Evolutionary conservation across 2,888 invertebrate species (phyloP), one percentile per base, ranked within the genome.

Genomic region (Rotaria socialis): DNA sequence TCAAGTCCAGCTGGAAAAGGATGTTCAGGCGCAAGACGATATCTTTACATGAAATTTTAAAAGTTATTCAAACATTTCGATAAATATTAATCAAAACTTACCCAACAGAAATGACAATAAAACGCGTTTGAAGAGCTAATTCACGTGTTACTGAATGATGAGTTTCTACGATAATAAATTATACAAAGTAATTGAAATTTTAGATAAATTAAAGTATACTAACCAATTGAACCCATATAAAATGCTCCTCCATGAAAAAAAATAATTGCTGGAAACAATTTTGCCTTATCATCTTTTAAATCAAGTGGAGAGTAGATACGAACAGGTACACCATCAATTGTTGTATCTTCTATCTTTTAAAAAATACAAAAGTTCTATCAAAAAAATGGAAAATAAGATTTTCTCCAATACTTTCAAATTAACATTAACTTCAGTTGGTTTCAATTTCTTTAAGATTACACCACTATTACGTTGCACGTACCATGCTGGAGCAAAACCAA

Each of bases 11-110:
- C 85, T 74, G 86, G 86, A 74, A 43, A 86, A 2, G 47, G 74
- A 52, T 85, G 56, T 47, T 86, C 86, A 22, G 86, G 86, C 11
- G 85, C 85, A 6, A 86, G 55, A 1, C 86, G 52, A 74, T 86
- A 86, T 16, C 85, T 85, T 7, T 84, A 55, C 6, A 55, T 22
- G 22, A 55, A 50, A n/a, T 11, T 16, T 2, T 11, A 11, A 52
- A 52, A 50, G 22, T n/a, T n/a, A 11, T n/a, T 11, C 10, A 2
- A 6, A 35, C 11, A 56, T 85, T 84, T 52, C n/a, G 27, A 24
- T 35, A 19, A 43, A 41, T 16, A 43, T 58, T 0, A 7, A 60
- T n/a, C 2, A 19, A n/a, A 22, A 41, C 47, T 84, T 84, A 86
- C 86, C 35, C 58, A 14, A 86, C 58, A 19, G 86, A 86, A 35